Conservation (phyloP, 2,797 vertebrate genomes). For the Pseudomugil gertrudae region DNA sequence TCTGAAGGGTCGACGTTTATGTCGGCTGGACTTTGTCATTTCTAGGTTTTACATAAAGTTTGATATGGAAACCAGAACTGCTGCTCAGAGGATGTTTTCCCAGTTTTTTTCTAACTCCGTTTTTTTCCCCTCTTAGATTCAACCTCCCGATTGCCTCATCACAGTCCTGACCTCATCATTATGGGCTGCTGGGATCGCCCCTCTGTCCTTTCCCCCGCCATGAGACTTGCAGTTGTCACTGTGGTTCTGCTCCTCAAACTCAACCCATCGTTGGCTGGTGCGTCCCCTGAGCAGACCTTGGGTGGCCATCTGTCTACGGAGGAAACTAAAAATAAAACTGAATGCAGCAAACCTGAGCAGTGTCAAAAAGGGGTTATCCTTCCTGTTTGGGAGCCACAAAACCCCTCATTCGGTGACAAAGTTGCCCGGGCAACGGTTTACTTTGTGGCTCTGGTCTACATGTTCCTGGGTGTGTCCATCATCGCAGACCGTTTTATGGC, state of each 20-base stretch:
- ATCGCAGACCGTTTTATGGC: slow-evolving; percentile 99
- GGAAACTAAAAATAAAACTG: slow-evolving; percentile 72
- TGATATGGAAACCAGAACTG: not conserved
- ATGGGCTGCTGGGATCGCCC: slow-evolving; percentile 81
- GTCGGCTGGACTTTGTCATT: not conserved
- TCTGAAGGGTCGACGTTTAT: not conserved
- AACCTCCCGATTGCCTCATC: slow-evolving; percentile 16
- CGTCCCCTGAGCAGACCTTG: slow-evolving; percentile 61
- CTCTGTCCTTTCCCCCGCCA: slow-evolving; percentile 72
- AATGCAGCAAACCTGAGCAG: slow-evolving; percentile 85
- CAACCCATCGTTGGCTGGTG: slow-evolving; percentile 73
- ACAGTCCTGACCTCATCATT: slow-evolving; percentile 52
- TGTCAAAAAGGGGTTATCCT: slow-evolving; percentile 91
- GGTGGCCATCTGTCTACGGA: slow-evolving; percentile 78
- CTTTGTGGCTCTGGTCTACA: slow-evolving; percentile 97
- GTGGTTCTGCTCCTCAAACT: slow-evolving; percentile 82
- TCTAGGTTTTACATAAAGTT: not conserved
- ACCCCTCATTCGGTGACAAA: slow-evolving; percentile 96
- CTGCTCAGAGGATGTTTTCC: no score
- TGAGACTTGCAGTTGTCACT: slow-evolving; percentile 79
- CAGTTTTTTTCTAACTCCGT: not conserved
- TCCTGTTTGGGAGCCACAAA: slow-evolving; percentile 94
- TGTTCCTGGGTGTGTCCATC: slow-evolving; percentile 98
- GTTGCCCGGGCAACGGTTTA: slow-evolving; percentile 97
- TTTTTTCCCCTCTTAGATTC: slow-evolving; percentile 57